These are phyloP conservation scores for Invenusta paracnida DNA, from an alignment of 2,888 invertebrate genomes.

Conservation along the genomic window DNA sequence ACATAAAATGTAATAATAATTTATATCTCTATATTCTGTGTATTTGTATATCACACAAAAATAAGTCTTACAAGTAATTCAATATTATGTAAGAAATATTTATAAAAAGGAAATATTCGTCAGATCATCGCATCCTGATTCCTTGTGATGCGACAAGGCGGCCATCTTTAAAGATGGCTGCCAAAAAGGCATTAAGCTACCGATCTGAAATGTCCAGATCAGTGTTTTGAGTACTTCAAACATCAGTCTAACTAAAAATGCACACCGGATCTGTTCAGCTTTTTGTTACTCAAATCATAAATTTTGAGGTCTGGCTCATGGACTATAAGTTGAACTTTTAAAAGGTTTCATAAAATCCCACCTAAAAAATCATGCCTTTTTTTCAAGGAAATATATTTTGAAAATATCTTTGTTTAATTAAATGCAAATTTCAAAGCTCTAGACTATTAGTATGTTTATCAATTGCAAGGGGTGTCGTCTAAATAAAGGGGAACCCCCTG, in stretches of 20 bases:
- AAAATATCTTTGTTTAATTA: too few species aligned
- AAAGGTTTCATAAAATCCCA: too few species aligned
- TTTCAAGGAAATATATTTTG: too few species aligned
- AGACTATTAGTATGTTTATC: too few species aligned
- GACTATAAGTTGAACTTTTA: too few species aligned
- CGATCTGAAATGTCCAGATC: background rate
- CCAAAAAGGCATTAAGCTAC: background rate
- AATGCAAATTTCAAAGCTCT: too few species aligned
- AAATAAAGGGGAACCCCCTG: too few species aligned
- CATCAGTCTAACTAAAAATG: background rate
- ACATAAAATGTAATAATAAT: background rate
- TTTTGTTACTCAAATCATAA: background rate
- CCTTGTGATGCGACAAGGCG: background rate
- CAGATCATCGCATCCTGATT: background rate
- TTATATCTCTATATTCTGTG: background rate
- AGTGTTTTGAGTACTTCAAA: background rate
- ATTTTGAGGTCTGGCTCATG: background rate
- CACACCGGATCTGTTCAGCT: background rate
- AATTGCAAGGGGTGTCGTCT: too few species aligned
- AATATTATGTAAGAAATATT: background rate
- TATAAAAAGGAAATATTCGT: background rate
- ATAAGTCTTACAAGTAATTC: background rate
- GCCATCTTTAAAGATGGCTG: background rate
- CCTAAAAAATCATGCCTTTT: too few species aligned
- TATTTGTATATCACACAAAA: background rate